phyloP scores from a whole-genome alignment of 2,113 vertebrate species.

The Cricetomys ansorgei region DNA sequence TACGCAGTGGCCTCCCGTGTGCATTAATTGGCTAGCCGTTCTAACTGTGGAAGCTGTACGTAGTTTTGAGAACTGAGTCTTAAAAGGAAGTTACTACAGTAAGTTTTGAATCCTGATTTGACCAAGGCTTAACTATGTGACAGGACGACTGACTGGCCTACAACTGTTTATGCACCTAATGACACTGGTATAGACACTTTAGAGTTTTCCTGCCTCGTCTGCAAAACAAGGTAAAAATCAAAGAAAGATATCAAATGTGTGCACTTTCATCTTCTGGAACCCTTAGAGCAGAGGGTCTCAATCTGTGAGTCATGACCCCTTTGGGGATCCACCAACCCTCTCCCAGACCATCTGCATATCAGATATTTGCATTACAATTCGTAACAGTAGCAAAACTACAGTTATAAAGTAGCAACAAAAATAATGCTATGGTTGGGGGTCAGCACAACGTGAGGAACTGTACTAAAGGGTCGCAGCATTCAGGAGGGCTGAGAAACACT shows the following conservation, averaged over 20 bases:
- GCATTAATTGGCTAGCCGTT: background rate
- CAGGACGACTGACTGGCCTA: background rate
- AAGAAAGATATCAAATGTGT: background rate
- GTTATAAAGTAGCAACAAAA: too few relatives aligned
- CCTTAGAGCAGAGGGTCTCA: too few relatives aligned
- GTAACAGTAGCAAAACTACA: too few relatives aligned
- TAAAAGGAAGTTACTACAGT: background rate
- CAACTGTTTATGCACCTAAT: background rate
- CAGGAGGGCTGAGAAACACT: too few relatives aligned
- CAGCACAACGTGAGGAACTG: too few relatives aligned
- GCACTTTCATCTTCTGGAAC: background rate
- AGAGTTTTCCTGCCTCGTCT: background rate
- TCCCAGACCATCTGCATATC: too few relatives aligned
- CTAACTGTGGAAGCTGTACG: background rate
- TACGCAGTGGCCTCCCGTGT: background rate
- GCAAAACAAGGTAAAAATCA: constrained; percentile 47
- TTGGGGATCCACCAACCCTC: too few relatives aligned
- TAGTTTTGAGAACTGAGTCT: background rate
- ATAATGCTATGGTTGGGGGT: too few relatives aligned
- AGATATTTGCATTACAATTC: too few relatives aligned
- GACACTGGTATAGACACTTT: background rate
- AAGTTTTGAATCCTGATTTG: background rate
- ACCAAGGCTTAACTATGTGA: background rate
- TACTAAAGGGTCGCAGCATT: too few relatives aligned
- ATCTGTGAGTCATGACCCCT: too few relatives aligned